Conservation (phyloP, 2,797 vertebrate genomes). For the Chromis chromis region DNA sequence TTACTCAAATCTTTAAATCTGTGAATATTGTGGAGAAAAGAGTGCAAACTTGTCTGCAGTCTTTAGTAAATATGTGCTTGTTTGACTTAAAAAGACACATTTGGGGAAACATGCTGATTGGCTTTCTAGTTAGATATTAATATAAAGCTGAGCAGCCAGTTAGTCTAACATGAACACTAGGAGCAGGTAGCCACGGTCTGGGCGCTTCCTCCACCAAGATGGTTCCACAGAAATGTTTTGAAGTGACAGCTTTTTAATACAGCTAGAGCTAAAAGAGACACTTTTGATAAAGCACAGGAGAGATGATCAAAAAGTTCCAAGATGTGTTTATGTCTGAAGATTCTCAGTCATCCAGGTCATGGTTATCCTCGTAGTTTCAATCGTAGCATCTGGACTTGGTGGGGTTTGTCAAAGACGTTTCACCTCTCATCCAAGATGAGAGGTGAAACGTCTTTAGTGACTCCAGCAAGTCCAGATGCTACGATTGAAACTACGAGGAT, state of each 20-base stretch:
- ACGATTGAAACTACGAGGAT: no score
- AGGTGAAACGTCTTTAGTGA: no score
- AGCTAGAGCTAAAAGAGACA: neutral
- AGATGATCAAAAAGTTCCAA: no score
- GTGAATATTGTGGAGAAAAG: conserved; percentile 47
- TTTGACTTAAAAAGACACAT: conserved; percentile 14
- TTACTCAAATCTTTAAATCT: conserved; percentile 25
- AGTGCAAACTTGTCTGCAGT: conserved; percentile 17
- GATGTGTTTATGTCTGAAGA: no score
- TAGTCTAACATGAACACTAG: neutral
- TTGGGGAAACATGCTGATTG: neutral
- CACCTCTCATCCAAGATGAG: no score
- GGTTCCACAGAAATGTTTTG: neutral
- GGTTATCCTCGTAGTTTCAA: no score
- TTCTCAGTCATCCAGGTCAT: no score
- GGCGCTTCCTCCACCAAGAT: neutral
- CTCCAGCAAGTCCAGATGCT: no score
- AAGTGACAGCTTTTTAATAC: neutral
- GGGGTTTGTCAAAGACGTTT: no score
- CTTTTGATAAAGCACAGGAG: neutral
- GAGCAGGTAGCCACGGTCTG: neutral
- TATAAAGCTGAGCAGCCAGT: neutral
- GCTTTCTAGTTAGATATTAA: conserved; percentile 4
- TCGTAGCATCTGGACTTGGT: no score
- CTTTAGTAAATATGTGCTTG: conserved; percentile 23